These are phyloP conservation scores for Megaptera novaeangliae DNA, from an alignment of 2,113 vertebrate genomes.

Conservation along the genomic window DNA sequence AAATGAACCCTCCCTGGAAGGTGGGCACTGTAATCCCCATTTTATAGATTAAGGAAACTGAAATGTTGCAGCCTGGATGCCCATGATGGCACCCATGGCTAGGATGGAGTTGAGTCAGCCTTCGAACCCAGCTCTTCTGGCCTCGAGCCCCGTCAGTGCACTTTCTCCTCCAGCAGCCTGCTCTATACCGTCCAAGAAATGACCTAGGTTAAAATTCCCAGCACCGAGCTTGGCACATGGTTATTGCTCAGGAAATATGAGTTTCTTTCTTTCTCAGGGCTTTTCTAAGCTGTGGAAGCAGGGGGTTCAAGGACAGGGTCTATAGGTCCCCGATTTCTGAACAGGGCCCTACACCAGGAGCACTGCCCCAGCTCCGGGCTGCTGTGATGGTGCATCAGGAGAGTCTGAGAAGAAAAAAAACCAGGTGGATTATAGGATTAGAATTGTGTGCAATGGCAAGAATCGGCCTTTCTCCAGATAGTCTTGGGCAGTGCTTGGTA, in stretches of 20 bases:
- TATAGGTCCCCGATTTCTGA: neutral
- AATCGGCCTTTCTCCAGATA: neutral
- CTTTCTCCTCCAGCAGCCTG: neutral
- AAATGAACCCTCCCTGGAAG: neutral
- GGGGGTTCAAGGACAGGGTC: neutral
- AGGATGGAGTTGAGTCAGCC: neutral
- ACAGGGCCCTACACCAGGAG: neutral
- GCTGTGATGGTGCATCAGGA: neutral
- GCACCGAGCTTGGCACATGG: rapidly evolving
- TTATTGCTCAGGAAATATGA: neutral
- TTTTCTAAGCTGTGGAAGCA: neutral
- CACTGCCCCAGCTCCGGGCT: neutral
- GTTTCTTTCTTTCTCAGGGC: neutral
- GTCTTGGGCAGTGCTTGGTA: neutral
- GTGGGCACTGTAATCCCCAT: neutral
- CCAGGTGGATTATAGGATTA: neutral
- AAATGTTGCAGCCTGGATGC: neutral
- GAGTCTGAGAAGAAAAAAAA: neutral
- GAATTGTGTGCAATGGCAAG: neutral
- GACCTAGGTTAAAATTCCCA: neutral
- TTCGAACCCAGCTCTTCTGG: neutral
- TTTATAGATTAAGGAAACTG: neutral
- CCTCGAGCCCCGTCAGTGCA: neutral
- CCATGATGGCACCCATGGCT: neutral
- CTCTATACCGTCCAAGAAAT: neutral